phyloP scores from a whole-genome alignment of 2,888 invertebrate species.

The Cepaea hortensis region DNA sequence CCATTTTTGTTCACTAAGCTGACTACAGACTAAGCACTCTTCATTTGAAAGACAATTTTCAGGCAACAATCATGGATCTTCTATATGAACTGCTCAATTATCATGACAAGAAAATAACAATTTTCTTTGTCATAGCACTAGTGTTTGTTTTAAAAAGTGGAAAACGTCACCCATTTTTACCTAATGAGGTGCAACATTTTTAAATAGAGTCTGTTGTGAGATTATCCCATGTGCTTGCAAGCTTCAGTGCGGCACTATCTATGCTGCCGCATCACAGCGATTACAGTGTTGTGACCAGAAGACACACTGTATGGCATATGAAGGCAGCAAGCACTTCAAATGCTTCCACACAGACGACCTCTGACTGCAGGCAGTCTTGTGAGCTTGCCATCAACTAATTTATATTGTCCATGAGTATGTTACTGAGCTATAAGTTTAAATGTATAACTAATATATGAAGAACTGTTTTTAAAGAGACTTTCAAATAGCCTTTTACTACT shows the following conservation, averaged over 20 bases:
- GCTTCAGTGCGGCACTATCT: not conserved
- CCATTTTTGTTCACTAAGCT: slow-evolving; percentile 44
- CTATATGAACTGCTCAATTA: no score
- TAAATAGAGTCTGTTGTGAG: not conserved
- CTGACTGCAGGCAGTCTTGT: not conserved
- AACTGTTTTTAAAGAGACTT: not conserved
- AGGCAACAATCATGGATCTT: not conserved
- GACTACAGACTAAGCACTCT: slow-evolving; percentile 17
- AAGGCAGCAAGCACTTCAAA: not conserved
- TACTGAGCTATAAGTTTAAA: not conserved
- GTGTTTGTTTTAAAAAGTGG: not conserved
- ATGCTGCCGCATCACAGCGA: not conserved
- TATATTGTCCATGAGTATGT: not conserved
- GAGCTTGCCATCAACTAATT: not conserved
- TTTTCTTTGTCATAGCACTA: not conserved
- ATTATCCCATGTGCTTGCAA: not conserved
- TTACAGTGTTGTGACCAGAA: not conserved
- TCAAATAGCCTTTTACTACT: not conserved
- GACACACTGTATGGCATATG: not conserved
- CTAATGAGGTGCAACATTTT: not conserved
- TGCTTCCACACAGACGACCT: not conserved
- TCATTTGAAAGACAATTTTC: not conserved
- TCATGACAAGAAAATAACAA: no score
- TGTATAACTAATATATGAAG: not conserved
- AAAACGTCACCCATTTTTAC: not conserved